Base-by-base conservation (phyloP, 2,797 vertebrate genomes). In the Limosa lapponica region DNA sequence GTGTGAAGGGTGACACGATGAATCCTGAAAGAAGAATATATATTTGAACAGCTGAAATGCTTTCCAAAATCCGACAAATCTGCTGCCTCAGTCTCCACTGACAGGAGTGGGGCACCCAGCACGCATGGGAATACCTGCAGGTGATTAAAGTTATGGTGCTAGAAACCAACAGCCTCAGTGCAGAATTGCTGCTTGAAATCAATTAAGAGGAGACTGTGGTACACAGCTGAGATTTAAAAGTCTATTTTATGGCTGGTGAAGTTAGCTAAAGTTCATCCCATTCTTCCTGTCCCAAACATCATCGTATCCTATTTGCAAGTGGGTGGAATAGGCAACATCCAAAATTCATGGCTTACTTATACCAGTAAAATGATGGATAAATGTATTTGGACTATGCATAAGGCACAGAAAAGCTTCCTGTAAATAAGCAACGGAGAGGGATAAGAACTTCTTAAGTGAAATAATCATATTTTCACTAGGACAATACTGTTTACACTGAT, bases 371-470 rank as follows among this genome's bases (percentile, higher is more conserved):
- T 9, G 2, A 44, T 9, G 36, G n/a, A 20, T 44, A 48, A 79
- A 32, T 28, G 4, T 28, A 18, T 54, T 46, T 54, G 30, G 7
- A 34, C 18, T 25, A 2, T 10, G 6, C 30, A 24, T 8, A 55
- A 54, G 12, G 8, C 66, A 36, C 5, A 79, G 49, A 54, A 85
- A 66, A n/a, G 0, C 28, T 82, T 7, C 6, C 24, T 34, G 6
- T 39, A 82, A 84, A 85, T 32, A 41, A 51, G 3, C 1, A 49
- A 6, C 0, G 0, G 11, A 16, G 39, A 82, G 0, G 10, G 28
- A 30, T 57, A 71, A 78, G 37, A 43, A 11, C 9, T 55, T 51
- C 20, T 25, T 28, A 51, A 72, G 12, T 46, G 5, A 78, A 72
- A 72, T n/a, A 65, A 80, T 51, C 15, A 2, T 24, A 32, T 8